These are phyloP conservation scores for Papilio polyxenes DNA, from an alignment of 1,140 invertebrate genomes.

Conservation along the genomic window DNA sequence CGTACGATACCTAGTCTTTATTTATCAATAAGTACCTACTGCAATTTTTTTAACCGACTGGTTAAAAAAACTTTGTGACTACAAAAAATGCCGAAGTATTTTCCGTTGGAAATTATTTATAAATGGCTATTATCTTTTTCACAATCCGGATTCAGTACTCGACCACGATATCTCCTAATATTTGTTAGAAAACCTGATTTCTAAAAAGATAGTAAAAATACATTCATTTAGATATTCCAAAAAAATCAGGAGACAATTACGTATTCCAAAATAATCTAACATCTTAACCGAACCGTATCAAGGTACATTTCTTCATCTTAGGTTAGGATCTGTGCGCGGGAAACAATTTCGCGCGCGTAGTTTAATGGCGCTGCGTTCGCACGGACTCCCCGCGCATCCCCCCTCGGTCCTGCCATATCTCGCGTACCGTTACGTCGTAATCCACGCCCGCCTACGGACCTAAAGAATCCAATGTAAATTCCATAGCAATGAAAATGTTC, in stretches of 20 bases:
- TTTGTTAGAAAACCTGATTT: background rate
- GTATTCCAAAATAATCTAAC: background rate
- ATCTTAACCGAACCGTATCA: background rate
- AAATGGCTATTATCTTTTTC: background rate
- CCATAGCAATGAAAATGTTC: conserved; percentile 23
- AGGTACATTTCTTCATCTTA: conserved; percentile 3
- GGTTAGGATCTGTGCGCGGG: background rate
- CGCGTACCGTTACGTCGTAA: conserved; percentile 24
- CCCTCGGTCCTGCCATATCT: background rate
- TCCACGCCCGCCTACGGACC: conserved; percentile 19
- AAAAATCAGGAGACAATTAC: background rate
- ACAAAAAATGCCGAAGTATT: background rate
- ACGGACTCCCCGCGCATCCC: background rate
- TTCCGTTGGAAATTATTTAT: background rate
- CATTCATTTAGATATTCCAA: too few species aligned
- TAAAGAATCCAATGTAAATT: conserved; percentile 18
- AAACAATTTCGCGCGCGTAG: background rate
- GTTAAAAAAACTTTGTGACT: too few species aligned
- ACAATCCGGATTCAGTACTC: background rate
- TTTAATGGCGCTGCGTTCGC: conserved; percentile 19
- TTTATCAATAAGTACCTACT: background rate
- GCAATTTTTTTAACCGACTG: background rate
- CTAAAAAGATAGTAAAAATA: too few species aligned
- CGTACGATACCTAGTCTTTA: background rate
- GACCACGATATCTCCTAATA: background rate